Conservation (phyloP, 2,888 invertebrate species). For the Lissocephala sabroskyi region DNA sequence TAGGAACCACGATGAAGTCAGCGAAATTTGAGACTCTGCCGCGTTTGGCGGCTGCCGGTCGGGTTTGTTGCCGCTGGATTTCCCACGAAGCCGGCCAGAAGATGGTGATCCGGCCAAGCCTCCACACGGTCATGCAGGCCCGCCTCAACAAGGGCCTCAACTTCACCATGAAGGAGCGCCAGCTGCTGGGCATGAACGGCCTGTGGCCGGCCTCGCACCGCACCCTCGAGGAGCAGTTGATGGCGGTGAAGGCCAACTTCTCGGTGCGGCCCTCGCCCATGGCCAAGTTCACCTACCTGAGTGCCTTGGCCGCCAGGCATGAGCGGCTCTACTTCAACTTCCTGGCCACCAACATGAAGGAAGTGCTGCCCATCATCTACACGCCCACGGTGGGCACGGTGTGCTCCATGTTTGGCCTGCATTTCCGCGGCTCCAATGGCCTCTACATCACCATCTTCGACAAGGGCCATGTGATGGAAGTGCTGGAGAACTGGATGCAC, state of each 20-base stretch:
- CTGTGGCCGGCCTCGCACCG: slow-evolving; percentile 92
- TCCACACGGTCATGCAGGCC: too few species aligned
- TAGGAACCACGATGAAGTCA: too few species aligned
- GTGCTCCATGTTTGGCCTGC: slow-evolving; percentile 93
- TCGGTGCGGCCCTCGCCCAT: slow-evolving; percentile 86
- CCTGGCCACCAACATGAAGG: slow-evolving; percentile 84
- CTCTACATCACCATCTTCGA: slow-evolving; percentile 76
- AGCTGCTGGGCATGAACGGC: slow-evolving; percentile 92
- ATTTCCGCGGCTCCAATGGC: slow-evolving; percentile 89
- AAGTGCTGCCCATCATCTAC: slow-evolving; percentile 96
- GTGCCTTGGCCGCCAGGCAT: slow-evolving; percentile 85
- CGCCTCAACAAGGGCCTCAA: slow-evolving; percentile 25
- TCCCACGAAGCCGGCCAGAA: too few species aligned
- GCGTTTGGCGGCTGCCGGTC: too few species aligned
- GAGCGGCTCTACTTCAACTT: slow-evolving; percentile 94
- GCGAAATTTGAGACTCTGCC: too few species aligned
- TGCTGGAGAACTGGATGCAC: slow-evolving; percentile 42
- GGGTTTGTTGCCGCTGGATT: too few species aligned
- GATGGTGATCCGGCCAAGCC: too few species aligned
- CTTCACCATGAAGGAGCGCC: slow-evolving; percentile 85
- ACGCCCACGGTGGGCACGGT: slow-evolving; percentile 97
- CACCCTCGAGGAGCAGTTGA: slow-evolving; percentile 87
- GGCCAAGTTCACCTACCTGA: slow-evolving; percentile 92
- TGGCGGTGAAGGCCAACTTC: slow-evolving; percentile 84
- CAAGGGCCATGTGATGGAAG: slow-evolving; percentile 26